Evolutionary conservation across 1,140 invertebrate genomes (phyloP), one percentile per base, ranked within the genome.

Genomic region (Conopomorpha cramerella): DNA sequence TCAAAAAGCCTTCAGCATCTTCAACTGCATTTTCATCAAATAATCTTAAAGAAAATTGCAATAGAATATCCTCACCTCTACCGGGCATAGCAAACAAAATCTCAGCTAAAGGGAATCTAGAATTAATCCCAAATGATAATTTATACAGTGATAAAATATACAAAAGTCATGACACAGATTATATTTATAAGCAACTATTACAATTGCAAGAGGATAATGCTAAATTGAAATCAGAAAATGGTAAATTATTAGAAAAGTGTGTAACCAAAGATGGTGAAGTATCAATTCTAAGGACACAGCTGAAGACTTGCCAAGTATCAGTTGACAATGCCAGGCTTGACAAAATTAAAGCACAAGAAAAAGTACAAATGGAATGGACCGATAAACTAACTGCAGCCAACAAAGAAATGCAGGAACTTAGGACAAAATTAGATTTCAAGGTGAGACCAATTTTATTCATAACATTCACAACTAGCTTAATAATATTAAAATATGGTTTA

Each of bases 251-350:
- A 14, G 71, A 76, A 7, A 72, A 76, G 43, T 72, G 63, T 61
- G 53, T 77, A 0, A 72, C 61, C 0, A 77, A 76, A 37, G 68
- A 79, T 42, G 76, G 76, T 16, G 76, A 79, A 38, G 60, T 62
- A 0, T 71, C 73, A 29, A 77, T 77, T 30, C 43, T 79, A 8
- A 43, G 73, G 2, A 65, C 63, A 16, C 73, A 77, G 36, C 36
- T 79, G 11, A 77, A 77, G 36, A 54, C 51, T 3, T 59, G 46
- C 36, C 72, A 76, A 39, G 16, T 52, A 1, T 44, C 72, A 0
- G 55, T 66, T 1, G 70, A 77, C 33, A 66, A 61, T 48, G 64
- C 55, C 1, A 50, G 64, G 26, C 37, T 74, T 16, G 70, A 79
- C 15, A 68, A 64, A 36, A 52, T 74, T 8, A 66, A 66, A 36